phyloP scores from a whole-genome alignment of 92 coral and sea anemone genomes.

The Bergia puertoricense region DNA sequence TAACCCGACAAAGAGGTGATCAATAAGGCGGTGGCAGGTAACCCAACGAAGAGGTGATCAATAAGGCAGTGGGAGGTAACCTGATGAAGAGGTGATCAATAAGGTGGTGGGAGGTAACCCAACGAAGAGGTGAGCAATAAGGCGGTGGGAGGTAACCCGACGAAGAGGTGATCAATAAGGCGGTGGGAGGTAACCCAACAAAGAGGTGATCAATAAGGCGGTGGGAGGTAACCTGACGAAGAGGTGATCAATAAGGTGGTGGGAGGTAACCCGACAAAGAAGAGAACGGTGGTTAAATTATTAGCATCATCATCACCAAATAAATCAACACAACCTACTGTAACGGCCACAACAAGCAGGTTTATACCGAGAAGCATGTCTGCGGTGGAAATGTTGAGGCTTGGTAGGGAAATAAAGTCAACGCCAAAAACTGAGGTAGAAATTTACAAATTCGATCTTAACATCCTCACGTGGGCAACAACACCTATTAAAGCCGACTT shows the following conservation, averaged over 20 bases:
- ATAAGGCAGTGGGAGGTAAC: too few species aligned
- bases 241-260: too few species aligned
- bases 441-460: constrained; percentile 53
- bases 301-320: not conserved
- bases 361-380: constrained; percentile 67
- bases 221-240: not conserved
- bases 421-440: constrained; percentile 45
- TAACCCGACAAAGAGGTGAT: too few species aligned
- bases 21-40: too few species aligned
- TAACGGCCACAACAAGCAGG: constrained; percentile 50
- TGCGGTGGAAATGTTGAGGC: constrained; percentile 63
- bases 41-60: not conserved
- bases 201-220: not conserved
- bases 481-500: constrained; percentile 51
- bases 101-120: too few species aligned
- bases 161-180: too few species aligned
- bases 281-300: not conserved
- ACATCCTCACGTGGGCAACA: constrained; percentile 52
- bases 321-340: not conserved
- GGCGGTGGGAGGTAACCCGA: not conserved
- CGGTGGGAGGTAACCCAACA: too few species aligned
- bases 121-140: not conserved
- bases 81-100: too few species aligned
- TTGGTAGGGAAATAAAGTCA: constrained; percentile 60
- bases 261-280: not conserved